phyloP scores from a whole-genome alignment of 2,113 vertebrate species.

The Cavia aperea region DNA sequence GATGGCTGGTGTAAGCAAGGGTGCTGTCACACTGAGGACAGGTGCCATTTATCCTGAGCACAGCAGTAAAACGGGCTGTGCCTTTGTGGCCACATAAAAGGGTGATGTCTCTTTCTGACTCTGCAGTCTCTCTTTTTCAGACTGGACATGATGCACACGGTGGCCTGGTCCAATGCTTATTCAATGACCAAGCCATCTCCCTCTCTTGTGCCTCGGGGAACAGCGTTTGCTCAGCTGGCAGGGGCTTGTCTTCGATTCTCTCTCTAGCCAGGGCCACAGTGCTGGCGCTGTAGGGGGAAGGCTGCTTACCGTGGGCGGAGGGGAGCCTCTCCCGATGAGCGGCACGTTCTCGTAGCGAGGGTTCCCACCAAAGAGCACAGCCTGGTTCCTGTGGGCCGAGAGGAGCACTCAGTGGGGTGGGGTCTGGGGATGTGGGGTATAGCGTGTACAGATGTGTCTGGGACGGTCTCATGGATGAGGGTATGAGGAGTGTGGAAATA shows the following conservation, averaged over 20 bases:
- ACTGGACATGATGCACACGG: rapidly evolving
- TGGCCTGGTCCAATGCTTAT: not conserved
- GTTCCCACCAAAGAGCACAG: constrained; percentile 89
- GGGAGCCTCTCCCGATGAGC: constrained; percentile 93
- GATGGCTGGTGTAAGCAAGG: not conserved
- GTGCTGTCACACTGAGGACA: not conserved
- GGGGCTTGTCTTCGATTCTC: not conserved
- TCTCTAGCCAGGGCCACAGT: not conserved
- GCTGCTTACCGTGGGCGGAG: constrained; percentile 92
- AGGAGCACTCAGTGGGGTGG: not conserved
- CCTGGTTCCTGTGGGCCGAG: constrained; percentile 84
- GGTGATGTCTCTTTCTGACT: rapidly evolving
- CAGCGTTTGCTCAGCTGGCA: not conserved
- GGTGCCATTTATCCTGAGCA: not conserved
- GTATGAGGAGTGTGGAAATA: rapidly evolving
- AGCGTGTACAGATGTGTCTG: rapidly evolving
- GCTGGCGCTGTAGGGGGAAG: constrained; percentile 57
- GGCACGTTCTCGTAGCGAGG: constrained; percentile 95
- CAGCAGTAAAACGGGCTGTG: not conserved
- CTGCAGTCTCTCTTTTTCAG: rapidly evolving
- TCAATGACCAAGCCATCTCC: rapidly evolving
- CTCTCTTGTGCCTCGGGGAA: not conserved
- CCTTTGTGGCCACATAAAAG: rapidly evolving
- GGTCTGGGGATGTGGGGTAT: not conserved
- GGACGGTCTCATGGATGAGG: not conserved